phyloP scores from a whole-genome alignment of 2,797 vertebrate genomes.

The Helicolenus hilgendorfi region DNA sequence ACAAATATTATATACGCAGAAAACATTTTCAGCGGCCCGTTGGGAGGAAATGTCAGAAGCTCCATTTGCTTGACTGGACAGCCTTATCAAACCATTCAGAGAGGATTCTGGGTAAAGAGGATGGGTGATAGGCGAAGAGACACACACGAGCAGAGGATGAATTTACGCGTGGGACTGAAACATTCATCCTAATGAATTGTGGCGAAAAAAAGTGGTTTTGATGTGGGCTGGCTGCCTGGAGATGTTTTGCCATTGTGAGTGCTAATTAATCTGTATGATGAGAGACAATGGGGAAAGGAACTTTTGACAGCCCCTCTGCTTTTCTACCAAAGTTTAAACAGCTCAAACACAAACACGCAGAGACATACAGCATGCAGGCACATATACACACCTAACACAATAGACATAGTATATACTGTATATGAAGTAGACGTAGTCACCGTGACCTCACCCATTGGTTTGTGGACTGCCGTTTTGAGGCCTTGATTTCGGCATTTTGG shows the following conservation, averaged over 20 bases:
- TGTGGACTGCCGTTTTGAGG: no score
- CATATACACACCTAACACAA: background rate
- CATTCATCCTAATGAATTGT: slow-evolving; percentile 62
- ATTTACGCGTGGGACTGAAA: slow-evolving; percentile 43
- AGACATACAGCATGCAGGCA: background rate
- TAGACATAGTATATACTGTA: background rate
- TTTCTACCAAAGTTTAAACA: slow-evolving; percentile 9
- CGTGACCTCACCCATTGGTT: background rate
- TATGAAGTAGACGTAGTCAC: background rate
- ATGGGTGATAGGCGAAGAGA: background rate
- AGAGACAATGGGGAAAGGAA: slow-evolving; percentile 47
- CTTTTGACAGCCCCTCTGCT: slow-evolving; percentile 43
- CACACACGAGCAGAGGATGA: slow-evolving; percentile 24
- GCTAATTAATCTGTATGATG: slow-evolving; percentile 72
- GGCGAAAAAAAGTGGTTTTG: slow-evolving; percentile 40
- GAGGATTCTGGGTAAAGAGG: slow-evolving; percentile 33
- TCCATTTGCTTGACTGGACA: slow-evolving; percentile 19
- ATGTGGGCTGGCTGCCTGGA: slow-evolving; percentile 57
- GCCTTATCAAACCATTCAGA: slow-evolving; percentile 40
- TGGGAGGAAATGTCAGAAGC: background rate
- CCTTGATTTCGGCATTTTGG: no score
- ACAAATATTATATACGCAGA: background rate
- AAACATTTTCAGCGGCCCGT: background rate
- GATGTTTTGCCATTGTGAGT: slow-evolving; percentile 71
- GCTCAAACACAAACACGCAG: background rate